Evolutionary conservation across 2,888 invertebrate genomes (phyloP), one percentile per base, ranked within the genome.

Genomic region (Lasioglossum malachurum): DNA sequence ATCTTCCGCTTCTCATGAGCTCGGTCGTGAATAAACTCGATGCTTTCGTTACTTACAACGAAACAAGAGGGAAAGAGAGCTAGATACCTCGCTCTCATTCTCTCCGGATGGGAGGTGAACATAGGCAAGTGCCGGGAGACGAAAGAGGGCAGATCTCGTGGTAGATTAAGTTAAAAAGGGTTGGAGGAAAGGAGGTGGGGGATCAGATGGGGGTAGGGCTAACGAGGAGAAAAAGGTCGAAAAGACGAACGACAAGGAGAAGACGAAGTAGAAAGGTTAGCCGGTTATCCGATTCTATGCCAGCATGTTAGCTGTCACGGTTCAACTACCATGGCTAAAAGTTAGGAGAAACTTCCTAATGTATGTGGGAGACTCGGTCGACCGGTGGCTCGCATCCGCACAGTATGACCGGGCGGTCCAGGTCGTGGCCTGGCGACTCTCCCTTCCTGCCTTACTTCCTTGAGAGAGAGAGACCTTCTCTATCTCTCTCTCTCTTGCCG

Each of bases 341-440:
- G 94, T 94, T 93, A 80, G 89, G 87, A 86, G 90, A 92, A 94
- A 94, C 92, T 94, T 94, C 90, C 91, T 93, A 93, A 94, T 94
- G 93, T 93, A 94, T 93, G 93, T 94, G 93, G 90, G 93, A 91
- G 93, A 92, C 89, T 88, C 91, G 88, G 90, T 92, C 80, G 93
- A 90, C 88, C 92, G 90, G 89, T 90, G 90, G 92, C 92, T 93
- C 84, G 93, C 92, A 92, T 92, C 92, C 92, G 90, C 88, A 64
- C 60, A 90, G 90, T 90, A 92, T 90, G 92, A 93, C 92, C 91
- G 91, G 90, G 89, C 89, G 90, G 91, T 92, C 87, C 91, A 90
- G 94, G 92, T 94, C 94, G 91, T 94, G 94, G 93, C 93, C 92
- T 88, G 92, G 89, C 88, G 80, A 87, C 91, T 88, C 86, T 83